A percentile compares a stretch with the other conserved stretches of the same genome.
Evolutionary conservation across 2,888 invertebrate genomes (phyloP).

Genomic region (Baronia brevicornis): DNA sequence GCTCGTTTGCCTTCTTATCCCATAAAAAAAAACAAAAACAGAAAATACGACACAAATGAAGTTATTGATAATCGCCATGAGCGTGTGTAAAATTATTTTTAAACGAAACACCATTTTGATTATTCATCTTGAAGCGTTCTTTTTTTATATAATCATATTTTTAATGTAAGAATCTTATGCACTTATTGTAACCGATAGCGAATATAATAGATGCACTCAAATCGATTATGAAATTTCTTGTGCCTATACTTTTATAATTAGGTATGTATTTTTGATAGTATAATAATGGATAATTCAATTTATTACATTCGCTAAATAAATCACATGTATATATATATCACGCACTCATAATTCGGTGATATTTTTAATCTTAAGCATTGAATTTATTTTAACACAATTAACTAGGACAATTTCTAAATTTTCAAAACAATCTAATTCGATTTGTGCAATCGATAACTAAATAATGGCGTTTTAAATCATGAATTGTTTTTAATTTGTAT

Average conservation of each 20-base stretch:
- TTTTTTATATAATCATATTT: not conserved
- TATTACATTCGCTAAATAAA: slow-evolving; percentile 26
- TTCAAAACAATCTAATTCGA: not conserved
- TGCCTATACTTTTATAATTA: slow-evolving; percentile 69
- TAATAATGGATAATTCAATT: slow-evolving; percentile 29
- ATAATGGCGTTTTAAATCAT: not conserved
- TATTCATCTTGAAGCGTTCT: too few species aligned
- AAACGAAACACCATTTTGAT: too few species aligned
- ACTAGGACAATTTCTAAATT: not conserved
- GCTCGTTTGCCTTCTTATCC: too few species aligned
- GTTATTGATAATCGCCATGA: too few species aligned
- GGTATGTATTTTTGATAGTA: slow-evolving; percentile 50
- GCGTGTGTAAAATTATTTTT: too few species aligned
- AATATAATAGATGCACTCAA: slow-evolving; percentile 46
- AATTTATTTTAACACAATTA: slow-evolving; percentile 14
- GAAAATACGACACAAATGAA: too few species aligned
- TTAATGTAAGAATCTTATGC: slow-evolving; percentile 17
- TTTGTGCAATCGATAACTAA: slow-evolving; percentile 13
- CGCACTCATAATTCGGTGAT: slow-evolving; percentile 23
- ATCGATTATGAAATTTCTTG: slow-evolving; percentile 62
- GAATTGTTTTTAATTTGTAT: too few species aligned
- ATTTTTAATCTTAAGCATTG: slow-evolving; percentile 16
- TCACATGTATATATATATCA: slow-evolving; percentile 38
- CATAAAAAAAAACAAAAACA: too few species aligned
- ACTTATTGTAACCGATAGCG: slow-evolving; percentile 29